These are phyloP conservation scores for Drosophila parabipectinata DNA, from an alignment of 1,140 invertebrate genomes.

Conservation along the genomic window DNA sequence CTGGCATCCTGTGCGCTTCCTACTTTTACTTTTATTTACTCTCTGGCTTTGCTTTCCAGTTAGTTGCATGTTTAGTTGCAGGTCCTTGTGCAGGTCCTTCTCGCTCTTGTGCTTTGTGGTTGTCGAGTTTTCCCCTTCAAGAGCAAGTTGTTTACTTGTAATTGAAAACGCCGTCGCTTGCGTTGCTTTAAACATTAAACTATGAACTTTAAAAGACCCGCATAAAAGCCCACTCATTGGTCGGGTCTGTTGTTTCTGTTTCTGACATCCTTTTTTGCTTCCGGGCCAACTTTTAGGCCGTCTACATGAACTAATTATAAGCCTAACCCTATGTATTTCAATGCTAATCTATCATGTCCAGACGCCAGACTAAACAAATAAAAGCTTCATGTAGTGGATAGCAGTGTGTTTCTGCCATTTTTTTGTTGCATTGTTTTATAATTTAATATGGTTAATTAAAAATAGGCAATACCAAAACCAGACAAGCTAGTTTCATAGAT, in stretches of 20 bases:
- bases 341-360: constrained; percentile 31
- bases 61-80: constrained; percentile 54
- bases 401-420: constrained; percentile 13
- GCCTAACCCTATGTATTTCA: constrained; percentile 13
- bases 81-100: constrained; percentile 24
- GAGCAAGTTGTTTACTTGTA: neutral
- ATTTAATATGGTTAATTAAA: constrained; percentile 28
- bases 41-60: constrained; percentile 56
- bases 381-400: constrained; percentile 38
- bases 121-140: constrained; percentile 1
- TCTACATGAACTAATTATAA: constrained; percentile 20
- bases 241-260: neutral
- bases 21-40: constrained; percentile 57
- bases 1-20: constrained; percentile 35
- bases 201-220: constrained; percentile 7
- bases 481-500: constrained; percentile 14
- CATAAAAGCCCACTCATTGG: constrained; percentile 11
- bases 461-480: constrained; percentile 9
- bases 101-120: constrained; percentile 22
- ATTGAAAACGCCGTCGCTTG: constrained; percentile 5
- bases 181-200: constrained; percentile 1
- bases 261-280: constrained; percentile 4
- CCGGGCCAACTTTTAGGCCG: neutral
- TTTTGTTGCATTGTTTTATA: constrained; percentile 30
- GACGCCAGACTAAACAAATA: constrained; percentile 36